Conservation (phyloP, 2,113 vertebrate species). For the Campylorhamphus procurvoides region DNA sequence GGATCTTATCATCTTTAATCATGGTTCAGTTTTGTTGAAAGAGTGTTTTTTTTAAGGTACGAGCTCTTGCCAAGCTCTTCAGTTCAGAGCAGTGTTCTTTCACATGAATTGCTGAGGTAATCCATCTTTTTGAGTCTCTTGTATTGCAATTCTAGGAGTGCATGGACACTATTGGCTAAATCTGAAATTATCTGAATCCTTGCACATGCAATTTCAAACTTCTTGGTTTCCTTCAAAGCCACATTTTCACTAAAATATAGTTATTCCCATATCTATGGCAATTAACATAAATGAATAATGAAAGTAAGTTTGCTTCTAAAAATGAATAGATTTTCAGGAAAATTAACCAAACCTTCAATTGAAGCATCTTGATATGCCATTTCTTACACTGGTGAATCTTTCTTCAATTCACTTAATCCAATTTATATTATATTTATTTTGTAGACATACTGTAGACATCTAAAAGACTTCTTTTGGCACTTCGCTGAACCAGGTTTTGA, state of each 20-base stretch:
- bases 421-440: not conserved
- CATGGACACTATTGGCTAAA: not conserved
- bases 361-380: not conserved
- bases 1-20: not conserved
- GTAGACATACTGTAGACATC: not conserved
- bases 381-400: not conserved
- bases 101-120: not conserved
- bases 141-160: not conserved
- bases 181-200: not conserved
- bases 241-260: not conserved
- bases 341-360: not conserved
- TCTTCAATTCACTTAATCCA: not conserved
- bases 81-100: not conserved
- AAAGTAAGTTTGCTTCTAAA: not conserved
- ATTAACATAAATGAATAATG: not conserved
- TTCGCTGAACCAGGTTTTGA: not conserved
- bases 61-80: not conserved
- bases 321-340: not conserved
- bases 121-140: not conserved
- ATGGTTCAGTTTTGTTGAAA: constrained; percentile 10
- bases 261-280: not conserved
- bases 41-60: not conserved
- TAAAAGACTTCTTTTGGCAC: not conserved
- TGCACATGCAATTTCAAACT: not conserved
- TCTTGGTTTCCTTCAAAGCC: not conserved